Base-by-base conservation (phyloP, 1,140 invertebrate genomes). In the Pachypeltis micranthus region DNA sequence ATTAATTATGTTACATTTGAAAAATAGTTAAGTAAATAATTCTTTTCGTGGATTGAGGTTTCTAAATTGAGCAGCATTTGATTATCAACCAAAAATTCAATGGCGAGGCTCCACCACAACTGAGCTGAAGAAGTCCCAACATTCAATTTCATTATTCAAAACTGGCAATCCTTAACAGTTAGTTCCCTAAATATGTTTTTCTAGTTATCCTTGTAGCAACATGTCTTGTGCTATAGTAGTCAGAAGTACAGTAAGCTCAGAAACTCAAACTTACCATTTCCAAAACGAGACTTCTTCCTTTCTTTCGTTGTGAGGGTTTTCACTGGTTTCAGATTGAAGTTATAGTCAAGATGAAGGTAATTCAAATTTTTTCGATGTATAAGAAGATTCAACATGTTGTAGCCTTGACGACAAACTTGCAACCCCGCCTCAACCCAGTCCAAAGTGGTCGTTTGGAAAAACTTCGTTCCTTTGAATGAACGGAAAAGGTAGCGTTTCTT, bases 321-420 rank as follows among this genome's bases (percentile, higher is more conserved):
- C 0, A 99, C 96, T 0, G 97, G 97, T 75, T 99, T 99, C 72
- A 99, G 81, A 75, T 99, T 99, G 73, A 99, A 99, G 76, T 99
- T 99, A 74, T 99, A 99, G 80, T 99, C 97, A 73, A 99, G 82
- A 84, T 99, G 97, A 27, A 99, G 82, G 73, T 99, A 99, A 74
- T 99, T 99, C 7, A 99, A 82, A 77, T 99, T 99, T 76, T 99
- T 99, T 56, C 97, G 87, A 78, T 99, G 97, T 72, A 99, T 99
- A 54, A 99, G 78, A 39, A 99, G 78, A 76, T 99, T 99, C 10
- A 99, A 78, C 97, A 99, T 99, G 74, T 99, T 99, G 76, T 99
- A 99, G 14, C 97, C 97, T 76, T 99, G 97, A 14, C 96, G 82
- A 73, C 97, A 98, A 0, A 99, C 97, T 79, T 96, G 90, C 3